These are phyloP conservation scores for Drosophila sulfurigaster DNA, from an alignment of 1,140 invertebrate genomes.

Conservation along the genomic window DNA sequence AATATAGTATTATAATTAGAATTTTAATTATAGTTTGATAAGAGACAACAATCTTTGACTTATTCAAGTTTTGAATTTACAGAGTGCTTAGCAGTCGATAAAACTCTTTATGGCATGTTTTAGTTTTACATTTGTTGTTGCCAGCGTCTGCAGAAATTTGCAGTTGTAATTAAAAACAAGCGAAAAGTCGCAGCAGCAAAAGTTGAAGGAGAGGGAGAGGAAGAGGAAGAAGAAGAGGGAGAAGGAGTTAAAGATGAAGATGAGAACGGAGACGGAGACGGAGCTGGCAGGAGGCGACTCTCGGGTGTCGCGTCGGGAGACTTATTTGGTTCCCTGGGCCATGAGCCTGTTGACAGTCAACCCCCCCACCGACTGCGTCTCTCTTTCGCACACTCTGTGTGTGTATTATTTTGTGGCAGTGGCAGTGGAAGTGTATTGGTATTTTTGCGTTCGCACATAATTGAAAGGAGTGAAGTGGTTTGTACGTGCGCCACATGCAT, in stretches of 20 bases:
- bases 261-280: too few relatives aligned
- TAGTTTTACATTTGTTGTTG: background rate
- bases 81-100: constrained; percentile 1
- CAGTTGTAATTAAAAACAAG: constrained; percentile 68
- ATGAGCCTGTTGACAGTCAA: constrained; percentile 16
- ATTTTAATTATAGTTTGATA: too few relatives aligned
- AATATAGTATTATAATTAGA: too few relatives aligned
- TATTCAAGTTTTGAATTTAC: background rate
- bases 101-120: background rate
- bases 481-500: constrained; percentile 81
- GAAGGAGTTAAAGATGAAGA: constrained; percentile 25
- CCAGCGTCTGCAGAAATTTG: constrained; percentile 41
- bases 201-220: background rate
- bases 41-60: too few relatives aligned
- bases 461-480: constrained; percentile 80
- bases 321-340: constrained; percentile 20
- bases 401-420: background rate
- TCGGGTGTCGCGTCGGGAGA: background rate
- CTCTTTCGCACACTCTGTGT: background rate
- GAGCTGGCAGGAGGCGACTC: background rate
- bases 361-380: background rate
- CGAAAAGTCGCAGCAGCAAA: constrained; percentile 13
- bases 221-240: background rate
- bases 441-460: constrained; percentile 72
- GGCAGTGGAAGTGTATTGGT: constrained; percentile 18